Base-by-base conservation (phyloP, 2,888 invertebrate species). In the Diachrysia chrysitis region DNA sequence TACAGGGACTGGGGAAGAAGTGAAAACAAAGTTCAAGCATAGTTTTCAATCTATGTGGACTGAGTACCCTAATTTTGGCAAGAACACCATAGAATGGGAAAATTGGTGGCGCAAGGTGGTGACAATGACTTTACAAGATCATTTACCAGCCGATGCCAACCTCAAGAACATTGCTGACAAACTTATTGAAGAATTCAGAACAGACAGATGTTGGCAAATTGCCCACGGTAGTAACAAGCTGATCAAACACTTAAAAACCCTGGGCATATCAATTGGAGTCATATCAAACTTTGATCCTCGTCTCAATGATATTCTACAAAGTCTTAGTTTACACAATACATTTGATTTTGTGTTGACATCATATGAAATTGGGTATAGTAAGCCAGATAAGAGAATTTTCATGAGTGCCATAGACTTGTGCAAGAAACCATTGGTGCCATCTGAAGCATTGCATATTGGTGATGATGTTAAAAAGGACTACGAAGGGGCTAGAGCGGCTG, bases 221-320 rank as follows among this genome's bases (percentile, higher is more conserved):
- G 96, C 96, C 77, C 95, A 96, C 56, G 98, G 97, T 17, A 95
- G 96, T 23, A 86, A 96, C 12, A 96, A 96, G 65, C 90, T 98
- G n/a, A 92, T 98, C 1, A 91, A 96, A 25, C 95, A 96, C 70
- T 89, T 98, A 9, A 93, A 90, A 71, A 87, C 88, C 14, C 92
- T 89, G 63, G 90, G 91, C 25, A 83, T 96, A 16, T 82, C 88
- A 7, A 79, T 98, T 54, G 99, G 98, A 3, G 96, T 98, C 0
- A 97, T 99, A 78, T 98, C 99, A 7, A 99, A 99, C 92, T 98
- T 97, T 92, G 99, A 99, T 93, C 97, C 98, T 35, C 96, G 98
- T 35, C 93, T 99, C 2, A 95, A 96, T 69, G 93, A 95, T 6
- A 96, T 98, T 73, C 93, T 99, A 62, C 81, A 92, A 16, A 97